A percentile compares a stretch with the other conserved stretches of the same genome.
phyloP scores from a whole-genome alignment of 2,888 invertebrate species.

The Petrophora chlorosata region DNA sequence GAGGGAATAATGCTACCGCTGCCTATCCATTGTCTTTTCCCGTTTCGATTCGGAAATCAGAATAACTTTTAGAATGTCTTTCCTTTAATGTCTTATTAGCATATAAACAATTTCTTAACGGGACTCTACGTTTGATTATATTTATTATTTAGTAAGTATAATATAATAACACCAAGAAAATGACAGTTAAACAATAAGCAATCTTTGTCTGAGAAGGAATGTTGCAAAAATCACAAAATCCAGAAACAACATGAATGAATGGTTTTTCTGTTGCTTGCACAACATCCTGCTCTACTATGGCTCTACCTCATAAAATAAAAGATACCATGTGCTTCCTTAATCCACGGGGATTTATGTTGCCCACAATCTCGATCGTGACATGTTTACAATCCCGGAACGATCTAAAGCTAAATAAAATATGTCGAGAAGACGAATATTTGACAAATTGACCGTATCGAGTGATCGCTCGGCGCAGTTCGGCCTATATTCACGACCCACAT shows the following conservation, averaged over 20 bases:
- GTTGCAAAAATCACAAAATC: not conserved
- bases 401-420: constrained; percentile 22
- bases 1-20: constrained; percentile 10
- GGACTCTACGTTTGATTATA: no score
- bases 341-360: constrained; percentile 20
- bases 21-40: constrained; percentile 9
- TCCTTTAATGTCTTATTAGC: no score
- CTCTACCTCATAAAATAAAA: constrained; percentile 12
- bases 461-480: constrained; percentile 39
- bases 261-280: constrained; percentile 6
- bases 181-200: no score
- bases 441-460: constrained; percentile 44
- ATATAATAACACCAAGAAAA: no score
- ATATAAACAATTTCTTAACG: no score
- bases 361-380: constrained; percentile 21
- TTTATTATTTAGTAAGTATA: no score
- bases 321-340: constrained; percentile 18
- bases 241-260: not conserved
- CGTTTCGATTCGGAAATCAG: constrained; percentile 1
- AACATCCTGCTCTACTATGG: constrained; percentile 13
- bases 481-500: constrained; percentile 64
- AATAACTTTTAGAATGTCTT: no score
- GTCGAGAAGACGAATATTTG: constrained; percentile 25
- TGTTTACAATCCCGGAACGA: constrained; percentile 25
- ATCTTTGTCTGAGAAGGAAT: no score